Percentiles rank a stretch among this genome's conserved stretches.
phyloP scores from a whole-genome alignment of 2,888 invertebrate genomes.

The Lochmaea crataegi region DNA sequence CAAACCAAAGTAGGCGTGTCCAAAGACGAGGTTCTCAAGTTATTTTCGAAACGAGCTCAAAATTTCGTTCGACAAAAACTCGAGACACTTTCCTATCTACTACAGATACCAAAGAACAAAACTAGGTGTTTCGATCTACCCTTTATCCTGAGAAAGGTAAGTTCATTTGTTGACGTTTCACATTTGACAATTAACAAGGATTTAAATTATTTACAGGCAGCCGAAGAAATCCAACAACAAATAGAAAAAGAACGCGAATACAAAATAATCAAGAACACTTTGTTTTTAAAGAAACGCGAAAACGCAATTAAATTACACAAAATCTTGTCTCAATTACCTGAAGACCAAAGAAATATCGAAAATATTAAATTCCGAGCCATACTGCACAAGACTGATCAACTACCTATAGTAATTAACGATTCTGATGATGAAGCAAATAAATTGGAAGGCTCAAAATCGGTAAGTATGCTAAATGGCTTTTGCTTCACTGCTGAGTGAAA shows the following conservation, averaged over 20 bases:
- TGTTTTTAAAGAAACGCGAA: constrained; percentile 30
- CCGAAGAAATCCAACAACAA: constrained; percentile 38
- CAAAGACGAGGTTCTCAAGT: constrained; percentile 46
- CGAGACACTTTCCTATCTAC: constrained; percentile 43
- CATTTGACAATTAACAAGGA: not conserved
- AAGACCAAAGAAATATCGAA: constrained; percentile 40
- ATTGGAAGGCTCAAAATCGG: not conserved
- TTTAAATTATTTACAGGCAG: constrained; percentile 40
- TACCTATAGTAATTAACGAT: constrained; percentile 42
- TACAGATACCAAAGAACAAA: constrained; percentile 34
- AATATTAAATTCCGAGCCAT: constrained; percentile 37
- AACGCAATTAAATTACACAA: constrained; percentile 35
- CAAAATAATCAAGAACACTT: constrained; percentile 28
- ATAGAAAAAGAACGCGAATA: constrained; percentile 32
- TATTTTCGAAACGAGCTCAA: constrained; percentile 50
- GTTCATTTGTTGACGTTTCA: not conserved
- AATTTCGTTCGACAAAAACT: constrained; percentile 48
- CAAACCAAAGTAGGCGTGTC: constrained; percentile 43
- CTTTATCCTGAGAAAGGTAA: constrained; percentile 42
- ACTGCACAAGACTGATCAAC: constrained; percentile 26
- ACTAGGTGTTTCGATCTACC: constrained; percentile 35
- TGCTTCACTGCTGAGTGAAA: too few species aligned
- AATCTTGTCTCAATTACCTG: constrained; percentile 43
- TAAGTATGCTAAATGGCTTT: too few species aligned
- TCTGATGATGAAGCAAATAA: constrained; percentile 38